Percentiles rank a stretch among this genome's conserved stretches.
Conservation (phyloP, 2,888 invertebrate genomes). For the Leucoma salicis region DNA sequence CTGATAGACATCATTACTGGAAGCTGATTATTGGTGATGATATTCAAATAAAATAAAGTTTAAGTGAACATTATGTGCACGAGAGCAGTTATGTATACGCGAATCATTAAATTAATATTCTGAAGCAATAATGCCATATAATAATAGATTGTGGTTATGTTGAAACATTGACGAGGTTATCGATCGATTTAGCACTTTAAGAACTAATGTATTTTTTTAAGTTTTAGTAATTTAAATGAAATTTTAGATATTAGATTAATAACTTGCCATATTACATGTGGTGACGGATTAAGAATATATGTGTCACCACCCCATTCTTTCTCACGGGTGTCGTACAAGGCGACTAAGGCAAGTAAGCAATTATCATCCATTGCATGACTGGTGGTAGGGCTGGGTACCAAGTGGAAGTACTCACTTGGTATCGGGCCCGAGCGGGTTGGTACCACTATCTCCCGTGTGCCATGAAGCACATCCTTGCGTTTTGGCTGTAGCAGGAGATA, state of each 20-base stretch:
- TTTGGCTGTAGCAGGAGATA: no score
- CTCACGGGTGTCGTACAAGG: background rate
- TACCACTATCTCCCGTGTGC: no score
- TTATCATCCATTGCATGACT: no score
- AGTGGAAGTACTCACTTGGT: no score
- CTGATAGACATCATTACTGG: constrained; percentile 33
- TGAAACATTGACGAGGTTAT: background rate
- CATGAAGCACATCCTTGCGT: no score
- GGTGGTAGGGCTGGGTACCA: no score
- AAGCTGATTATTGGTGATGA: constrained; percentile 46
- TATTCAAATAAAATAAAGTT: constrained; percentile 44
- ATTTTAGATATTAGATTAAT: constrained; percentile 2
- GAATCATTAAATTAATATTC: constrained; percentile 28
- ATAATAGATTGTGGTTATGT: background rate
- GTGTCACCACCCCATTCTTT: background rate
- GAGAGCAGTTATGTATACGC: constrained; percentile 15
- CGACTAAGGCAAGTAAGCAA: background rate
- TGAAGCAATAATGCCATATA: background rate
- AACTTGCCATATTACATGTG: background rate
- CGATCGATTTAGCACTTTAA: background rate
- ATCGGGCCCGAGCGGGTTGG: no score
- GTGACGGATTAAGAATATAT: background rate
- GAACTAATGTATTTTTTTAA: no score
- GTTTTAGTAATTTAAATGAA: background rate
- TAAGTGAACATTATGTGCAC: constrained; percentile 14